Percentiles rank a stretch among this genome's conserved stretches.
Conservation (phyloP, 64 coral and sea anemone genomes). For the Platygyra sinensis region DNA sequence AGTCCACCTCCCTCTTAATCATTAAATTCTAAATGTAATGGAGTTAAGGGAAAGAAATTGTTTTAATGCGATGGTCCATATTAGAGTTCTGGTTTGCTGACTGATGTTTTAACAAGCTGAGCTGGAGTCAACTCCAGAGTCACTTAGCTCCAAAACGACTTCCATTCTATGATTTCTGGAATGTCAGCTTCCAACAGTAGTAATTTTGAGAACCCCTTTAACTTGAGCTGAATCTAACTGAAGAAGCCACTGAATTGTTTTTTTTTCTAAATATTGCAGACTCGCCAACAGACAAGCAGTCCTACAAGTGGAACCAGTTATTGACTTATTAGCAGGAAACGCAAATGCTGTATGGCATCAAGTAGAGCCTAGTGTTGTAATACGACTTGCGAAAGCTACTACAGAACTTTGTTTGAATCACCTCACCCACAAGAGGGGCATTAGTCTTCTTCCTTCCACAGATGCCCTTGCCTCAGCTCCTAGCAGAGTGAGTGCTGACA, state of each 20-base stretch:
- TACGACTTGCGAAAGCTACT: constrained; percentile 23
- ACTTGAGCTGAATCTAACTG: background rate
- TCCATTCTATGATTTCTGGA: no score
- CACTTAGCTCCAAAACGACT: no score
- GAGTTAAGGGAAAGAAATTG: no score
- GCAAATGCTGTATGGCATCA: constrained; percentile 5
- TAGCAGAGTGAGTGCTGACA: constrained; percentile 29
- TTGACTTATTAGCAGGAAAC: constrained; percentile 37
- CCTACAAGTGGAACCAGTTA: constrained; percentile 45
- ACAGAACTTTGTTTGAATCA: constrained; percentile 42
- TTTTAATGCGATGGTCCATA: no score
- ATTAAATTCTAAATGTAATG: no score
- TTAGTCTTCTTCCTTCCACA: constrained; percentile 50
- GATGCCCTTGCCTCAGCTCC: constrained; percentile 30
- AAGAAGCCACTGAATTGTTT: background rate
- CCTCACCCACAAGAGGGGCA: constrained; percentile 28
- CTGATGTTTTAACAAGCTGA: no score
- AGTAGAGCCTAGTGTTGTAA: background rate
- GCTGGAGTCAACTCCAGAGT: no score
- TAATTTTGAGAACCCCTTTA: no score
- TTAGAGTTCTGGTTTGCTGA: no score
- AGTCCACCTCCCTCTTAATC: no score
- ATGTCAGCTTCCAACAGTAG: no score
- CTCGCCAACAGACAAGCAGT: constrained; percentile 33
- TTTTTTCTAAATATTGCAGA: constrained; percentile 13